phyloP scores from a whole-genome alignment of 53 echinoderm and acorn worm species.

The Actinopyga echinites region DNA sequence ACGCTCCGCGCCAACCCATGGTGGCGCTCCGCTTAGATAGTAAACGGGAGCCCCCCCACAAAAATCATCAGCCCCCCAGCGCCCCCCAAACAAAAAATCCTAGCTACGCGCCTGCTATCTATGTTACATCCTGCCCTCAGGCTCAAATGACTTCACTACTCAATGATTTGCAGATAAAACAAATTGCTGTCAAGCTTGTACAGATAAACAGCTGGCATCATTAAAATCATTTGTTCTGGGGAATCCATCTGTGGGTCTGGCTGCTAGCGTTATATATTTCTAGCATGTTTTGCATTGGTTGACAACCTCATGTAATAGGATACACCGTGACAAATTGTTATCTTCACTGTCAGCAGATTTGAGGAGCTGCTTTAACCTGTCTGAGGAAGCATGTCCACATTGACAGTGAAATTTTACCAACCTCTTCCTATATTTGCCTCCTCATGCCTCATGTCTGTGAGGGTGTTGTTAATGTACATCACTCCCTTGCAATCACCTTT shows the following conservation, averaged over 20 bases:
- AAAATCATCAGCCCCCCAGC: too few species aligned
- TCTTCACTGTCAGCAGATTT: slow-evolving; percentile 18
- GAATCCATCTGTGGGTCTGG: slow-evolving; percentile 39
- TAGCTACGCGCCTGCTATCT: too few species aligned
- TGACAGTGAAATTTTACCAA: slow-evolving; percentile 37
- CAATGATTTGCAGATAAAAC: slow-evolving; percentile 48
- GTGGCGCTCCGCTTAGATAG: too few species aligned
- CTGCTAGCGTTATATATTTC: slow-evolving; percentile 37
- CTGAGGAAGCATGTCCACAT: slow-evolving; percentile 42
- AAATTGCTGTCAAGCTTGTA: slow-evolving; percentile 19
- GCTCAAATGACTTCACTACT: slow-evolving; percentile 36
- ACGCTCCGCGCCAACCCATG: too few species aligned
- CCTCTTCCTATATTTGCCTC: slow-evolving; percentile 42
- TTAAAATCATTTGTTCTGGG: slow-evolving; percentile 46
- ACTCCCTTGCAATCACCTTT: background rate
- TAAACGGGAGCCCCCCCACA: too few species aligned
- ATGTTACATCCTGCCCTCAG: slow-evolving; percentile 2
- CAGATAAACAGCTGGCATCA: slow-evolving; percentile 41
- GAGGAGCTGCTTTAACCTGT: slow-evolving; percentile 32
- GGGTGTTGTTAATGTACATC: background rate
- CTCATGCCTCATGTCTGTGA: background rate
- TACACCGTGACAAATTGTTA: background rate
- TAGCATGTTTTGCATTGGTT: slow-evolving; percentile 33
- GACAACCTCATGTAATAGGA: slow-evolving; percentile 24
- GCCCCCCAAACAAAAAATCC: too few species aligned